phyloP scores from a whole-genome alignment of 2,797 vertebrate species.

The Leptatherina wallacei region DNA sequence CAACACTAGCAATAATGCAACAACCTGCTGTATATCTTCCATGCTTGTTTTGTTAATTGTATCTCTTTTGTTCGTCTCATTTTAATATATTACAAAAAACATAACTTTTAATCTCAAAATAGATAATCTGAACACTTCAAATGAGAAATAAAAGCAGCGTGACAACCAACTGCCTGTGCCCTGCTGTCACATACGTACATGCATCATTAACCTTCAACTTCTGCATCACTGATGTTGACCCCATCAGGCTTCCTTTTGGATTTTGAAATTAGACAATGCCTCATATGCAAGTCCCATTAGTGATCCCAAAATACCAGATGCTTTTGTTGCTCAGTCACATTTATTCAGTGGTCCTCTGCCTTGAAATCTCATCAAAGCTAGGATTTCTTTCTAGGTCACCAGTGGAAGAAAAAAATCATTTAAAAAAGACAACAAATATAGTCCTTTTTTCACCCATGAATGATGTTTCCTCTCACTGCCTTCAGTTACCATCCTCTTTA shows the following conservation, averaged over 20 bases:
- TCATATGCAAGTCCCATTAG: slow-evolving; percentile 15
- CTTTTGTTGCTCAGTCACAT: slow-evolving; percentile 35
- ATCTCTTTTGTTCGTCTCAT: not conserved
- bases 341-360: slow-evolving; percentile 31
- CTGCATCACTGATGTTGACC: slow-evolving; percentile 45
- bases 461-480: slow-evolving; percentile 30
- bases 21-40: not conserved
- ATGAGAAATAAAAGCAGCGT: slow-evolving; percentile 14
- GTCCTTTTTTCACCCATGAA: slow-evolving; percentile 4
- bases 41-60: not conserved
- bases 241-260: slow-evolving; percentile 27
- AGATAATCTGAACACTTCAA: slow-evolving; percentile 15
- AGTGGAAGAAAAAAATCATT: slow-evolving; percentile 6
- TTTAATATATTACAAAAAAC: not conserved
- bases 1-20: not conserved
- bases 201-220: slow-evolving; percentile 57
- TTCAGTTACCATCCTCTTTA: slow-evolving; percentile 22
- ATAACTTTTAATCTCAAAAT: slow-evolving; percentile 16
- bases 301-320: slow-evolving; percentile 30
- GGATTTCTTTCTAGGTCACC: slow-evolving; percentile 65
- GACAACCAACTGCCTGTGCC: slow-evolving; percentile 20
- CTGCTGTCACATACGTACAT: slow-evolving; percentile 47
- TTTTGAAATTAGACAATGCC: slow-evolving; percentile 30
- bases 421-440: slow-evolving; percentile 21
- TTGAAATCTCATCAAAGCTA: slow-evolving; percentile 62